A percentile compares a stretch with the other conserved stretches of the same genome.
phyloP scores from a whole-genome alignment of 2,797 vertebrate species.

The Sebastes baramenuke region DNA sequence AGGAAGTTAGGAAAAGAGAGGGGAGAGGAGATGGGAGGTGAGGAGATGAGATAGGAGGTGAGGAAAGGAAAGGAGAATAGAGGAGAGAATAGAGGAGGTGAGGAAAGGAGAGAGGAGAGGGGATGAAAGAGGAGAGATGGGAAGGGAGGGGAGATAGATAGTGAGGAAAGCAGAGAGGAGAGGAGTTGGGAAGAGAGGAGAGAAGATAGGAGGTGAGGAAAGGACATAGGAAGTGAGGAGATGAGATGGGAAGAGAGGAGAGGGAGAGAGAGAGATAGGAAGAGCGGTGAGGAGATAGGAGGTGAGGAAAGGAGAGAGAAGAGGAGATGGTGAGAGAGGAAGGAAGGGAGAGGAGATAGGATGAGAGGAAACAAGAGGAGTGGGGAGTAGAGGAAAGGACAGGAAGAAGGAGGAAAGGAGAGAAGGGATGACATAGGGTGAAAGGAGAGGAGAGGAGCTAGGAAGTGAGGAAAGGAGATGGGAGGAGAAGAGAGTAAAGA shows the following conservation, averaged over 20 bases:
- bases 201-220: not conserved
- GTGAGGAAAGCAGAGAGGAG: not conserved
- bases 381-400: not conserved
- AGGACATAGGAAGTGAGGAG: no score
- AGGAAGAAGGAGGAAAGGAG: not conserved
- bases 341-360: not conserved
- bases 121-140: not conserved
- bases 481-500: not conserved
- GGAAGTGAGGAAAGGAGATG: not conserved
- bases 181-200: not conserved
- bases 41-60: not conserved
- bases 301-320: not conserved
- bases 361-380: not conserved
- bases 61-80: not conserved
- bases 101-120: not conserved
- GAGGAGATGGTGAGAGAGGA: no score
- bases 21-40: no score
- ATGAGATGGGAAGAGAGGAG: not conserved
- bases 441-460: not conserved
- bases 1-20: no score
- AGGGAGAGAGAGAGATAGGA: not conserved
- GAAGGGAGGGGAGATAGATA: not conserved
- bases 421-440: not conserved
- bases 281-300: not conserved
- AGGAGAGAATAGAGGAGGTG: not conserved